Percentiles rank a stretch among this genome's conserved stretches.
These are phyloP conservation scores for Phyllopteryx taeniolatus DNA, from an alignment of 2,113 vertebrate species.

Conservation along the genomic window DNA sequence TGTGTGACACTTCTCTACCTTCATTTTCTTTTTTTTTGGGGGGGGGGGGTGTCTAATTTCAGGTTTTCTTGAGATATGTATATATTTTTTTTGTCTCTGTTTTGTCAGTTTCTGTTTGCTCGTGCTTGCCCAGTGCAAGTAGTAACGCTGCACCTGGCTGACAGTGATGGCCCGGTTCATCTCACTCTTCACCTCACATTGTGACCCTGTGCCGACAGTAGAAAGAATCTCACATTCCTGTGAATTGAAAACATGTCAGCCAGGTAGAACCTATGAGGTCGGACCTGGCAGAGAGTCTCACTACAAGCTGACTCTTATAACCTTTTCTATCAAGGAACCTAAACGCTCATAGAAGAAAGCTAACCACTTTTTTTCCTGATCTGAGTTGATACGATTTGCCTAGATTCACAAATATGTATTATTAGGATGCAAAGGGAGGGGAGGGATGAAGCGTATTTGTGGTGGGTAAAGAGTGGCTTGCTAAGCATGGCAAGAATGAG, in stretches of 20 bases:
- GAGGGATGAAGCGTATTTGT: constrained; percentile 20
- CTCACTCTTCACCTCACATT: constrained; percentile 42
- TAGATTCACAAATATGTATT: constrained; percentile 24
- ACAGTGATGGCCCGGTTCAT: constrained; percentile 39
- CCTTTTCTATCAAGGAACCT: constrained; percentile 20
- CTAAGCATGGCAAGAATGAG: constrained; percentile 56
- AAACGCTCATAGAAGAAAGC: constrained; percentile 7
- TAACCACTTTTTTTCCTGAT: background rate
- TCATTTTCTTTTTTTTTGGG: constrained; percentile 23
- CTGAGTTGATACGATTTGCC: background rate
- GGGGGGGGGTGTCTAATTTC: background rate
- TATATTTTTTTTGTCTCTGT: constrained; percentile 8
- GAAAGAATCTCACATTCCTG: constrained; percentile 57
- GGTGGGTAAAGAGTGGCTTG: constrained; percentile 10
- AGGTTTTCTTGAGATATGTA: constrained; percentile 32
- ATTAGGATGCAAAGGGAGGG: constrained; percentile 11
- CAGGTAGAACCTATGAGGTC: constrained; percentile 47
- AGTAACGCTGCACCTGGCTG: constrained; percentile 45
- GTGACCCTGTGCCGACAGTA: constrained; percentile 34
- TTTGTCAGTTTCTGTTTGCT: constrained; percentile 20
- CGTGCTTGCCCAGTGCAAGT: constrained; percentile 12
- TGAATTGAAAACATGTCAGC: constrained; percentile 25
- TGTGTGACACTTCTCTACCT: constrained; percentile 11
- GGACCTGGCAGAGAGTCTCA: constrained; percentile 8
- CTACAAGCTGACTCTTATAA: constrained; percentile 11